These are phyloP conservation scores for Capreolus pygargus DNA, from an alignment of 2,113 vertebrate species.

Conservation along the genomic window DNA sequence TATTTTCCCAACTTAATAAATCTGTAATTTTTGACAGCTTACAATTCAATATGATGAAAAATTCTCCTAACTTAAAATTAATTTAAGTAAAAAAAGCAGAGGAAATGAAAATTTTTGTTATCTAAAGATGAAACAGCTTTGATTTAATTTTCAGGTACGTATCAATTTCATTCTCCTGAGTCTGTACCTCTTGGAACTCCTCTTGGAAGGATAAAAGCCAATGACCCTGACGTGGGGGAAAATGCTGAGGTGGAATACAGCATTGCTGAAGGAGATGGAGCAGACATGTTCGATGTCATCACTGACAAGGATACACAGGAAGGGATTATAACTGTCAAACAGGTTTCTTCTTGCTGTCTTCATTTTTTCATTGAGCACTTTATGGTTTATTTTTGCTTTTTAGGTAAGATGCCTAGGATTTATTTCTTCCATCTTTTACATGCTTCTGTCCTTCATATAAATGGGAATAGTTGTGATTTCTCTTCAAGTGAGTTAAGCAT, in stretches of 20 bases:
- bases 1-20: not conserved
- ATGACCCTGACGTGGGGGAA: conserved; percentile 91
- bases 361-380: conserved; percentile 44
- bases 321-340: conserved; percentile 94
- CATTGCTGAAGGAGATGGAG: conserved; percentile 88
- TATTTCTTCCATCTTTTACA: conserved; percentile 10
- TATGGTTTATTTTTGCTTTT: conserved; percentile 4
- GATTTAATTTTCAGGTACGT: conserved; percentile 86
- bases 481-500: not conserved
- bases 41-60: conserved; percentile 24
- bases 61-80: not conserved
- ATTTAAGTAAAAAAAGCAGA: not conserved
- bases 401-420: not conserved
- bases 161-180: conserved; percentile 90
- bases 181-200: conserved; percentile 88
- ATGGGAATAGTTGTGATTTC: not conserved
- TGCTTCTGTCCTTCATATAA: not conserved
- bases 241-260: conserved; percentile 94
- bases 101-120: not conserved
- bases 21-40: conserved; percentile 27
- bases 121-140: conserved; percentile 26
- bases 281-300: conserved; percentile 90
- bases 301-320: conserved; percentile 95
- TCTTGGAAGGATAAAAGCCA: conserved; percentile 94
- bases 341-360: conserved; percentile 82